Evolutionary conservation across 2,888 invertebrate species (phyloP).

Genomic region (Patella ulyssiponensis): DNA sequence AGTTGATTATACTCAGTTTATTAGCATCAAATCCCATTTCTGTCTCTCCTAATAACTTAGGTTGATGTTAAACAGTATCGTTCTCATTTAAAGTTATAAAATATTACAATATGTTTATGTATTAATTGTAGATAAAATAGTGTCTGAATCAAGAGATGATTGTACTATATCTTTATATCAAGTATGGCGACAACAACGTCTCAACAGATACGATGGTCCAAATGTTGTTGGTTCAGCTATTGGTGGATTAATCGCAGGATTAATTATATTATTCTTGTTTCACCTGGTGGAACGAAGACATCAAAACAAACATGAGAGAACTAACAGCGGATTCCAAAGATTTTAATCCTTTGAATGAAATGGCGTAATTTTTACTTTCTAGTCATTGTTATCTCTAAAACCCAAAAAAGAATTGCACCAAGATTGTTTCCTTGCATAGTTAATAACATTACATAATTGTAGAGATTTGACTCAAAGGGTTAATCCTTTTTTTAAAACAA

Average conservation of each 20-base stretch:
- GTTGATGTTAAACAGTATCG: no score
- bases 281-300: neutral
- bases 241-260: slow-evolving; percentile 36
- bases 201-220: slow-evolving; percentile 32
- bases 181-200: slow-evolving; percentile 34
- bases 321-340: neutral
- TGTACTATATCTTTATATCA: slow-evolving; percentile 35
- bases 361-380: neutral
- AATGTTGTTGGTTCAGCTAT: slow-evolving; percentile 35
- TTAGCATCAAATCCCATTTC: no score
- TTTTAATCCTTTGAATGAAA: neutral
- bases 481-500: no score
- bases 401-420: no score
- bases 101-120: no score
- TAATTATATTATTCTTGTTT: slow-evolving; percentile 13
- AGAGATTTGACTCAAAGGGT: no score
- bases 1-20: no score
- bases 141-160: neutral
- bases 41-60: no score
- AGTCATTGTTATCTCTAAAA: no score
- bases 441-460: no score
- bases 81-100: no score
- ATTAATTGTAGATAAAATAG: neutral
- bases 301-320: neutral
- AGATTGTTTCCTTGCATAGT: no score